phyloP scores from a whole-genome alignment of 2,797 vertebrate species.

The Enteromius treurensis region DNA sequence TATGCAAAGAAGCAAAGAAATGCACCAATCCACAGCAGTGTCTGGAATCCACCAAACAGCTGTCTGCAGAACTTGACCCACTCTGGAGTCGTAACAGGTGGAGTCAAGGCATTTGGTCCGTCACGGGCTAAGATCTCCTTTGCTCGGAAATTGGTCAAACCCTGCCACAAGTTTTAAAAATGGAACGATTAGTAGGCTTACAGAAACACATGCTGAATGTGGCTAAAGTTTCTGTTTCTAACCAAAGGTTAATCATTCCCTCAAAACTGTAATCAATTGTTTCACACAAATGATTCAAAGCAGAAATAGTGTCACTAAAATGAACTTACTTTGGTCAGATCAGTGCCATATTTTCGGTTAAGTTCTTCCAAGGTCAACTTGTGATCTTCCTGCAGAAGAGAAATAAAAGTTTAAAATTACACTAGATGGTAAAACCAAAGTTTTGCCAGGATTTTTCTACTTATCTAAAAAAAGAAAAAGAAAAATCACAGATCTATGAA shows the following conservation, averaged over 20 bases:
- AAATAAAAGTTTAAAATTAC: neutral
- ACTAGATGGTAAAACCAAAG: neutral
- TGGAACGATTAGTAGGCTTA: neutral
- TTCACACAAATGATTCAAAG: neutral
- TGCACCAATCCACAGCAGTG: constrained; percentile 95
- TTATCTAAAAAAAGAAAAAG: neutral
- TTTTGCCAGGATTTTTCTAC: neutral
- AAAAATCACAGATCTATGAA: neutral
- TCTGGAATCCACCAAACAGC: constrained; percentile 95
- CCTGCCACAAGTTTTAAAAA: constrained; percentile 72
- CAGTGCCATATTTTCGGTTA: constrained; percentile 92
- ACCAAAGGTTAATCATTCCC: neutral
- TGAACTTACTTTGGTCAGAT: constrained; percentile 84
- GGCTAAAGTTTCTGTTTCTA: neutral
- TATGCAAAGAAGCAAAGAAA: constrained; percentile 93
- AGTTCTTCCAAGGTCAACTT: constrained; percentile 95
- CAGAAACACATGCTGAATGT: neutral
- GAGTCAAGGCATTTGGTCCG: constrained; percentile 91
- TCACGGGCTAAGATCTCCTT: constrained; percentile 91
- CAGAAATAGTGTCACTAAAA: neutral
- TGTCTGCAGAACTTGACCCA: constrained; percentile 97
- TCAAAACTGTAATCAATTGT: neutral
- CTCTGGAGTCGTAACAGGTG: constrained; percentile 95
- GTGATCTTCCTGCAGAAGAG: constrained; percentile 88
- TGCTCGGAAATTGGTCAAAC: constrained; percentile 83